Evolutionary conservation across 2,797 vertebrate species (phyloP).

Genomic region (Hypotaenidia okinawae): DNA sequence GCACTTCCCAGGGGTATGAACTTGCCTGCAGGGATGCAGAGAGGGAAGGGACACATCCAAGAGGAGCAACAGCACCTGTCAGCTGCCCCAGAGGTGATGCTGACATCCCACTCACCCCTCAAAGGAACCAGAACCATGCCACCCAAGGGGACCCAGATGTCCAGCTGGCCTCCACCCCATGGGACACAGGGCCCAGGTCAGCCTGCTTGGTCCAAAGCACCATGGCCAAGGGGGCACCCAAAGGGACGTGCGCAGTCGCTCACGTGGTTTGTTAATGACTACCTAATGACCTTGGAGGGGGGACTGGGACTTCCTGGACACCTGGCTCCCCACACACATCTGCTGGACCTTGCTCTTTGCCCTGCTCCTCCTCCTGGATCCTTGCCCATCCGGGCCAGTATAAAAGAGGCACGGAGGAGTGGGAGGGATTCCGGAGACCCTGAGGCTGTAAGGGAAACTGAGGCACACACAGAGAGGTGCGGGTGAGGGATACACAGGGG

Average conservation of each 20-base stretch:
- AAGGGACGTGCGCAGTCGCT: rapidly evolving
- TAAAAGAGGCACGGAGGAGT: not conserved
- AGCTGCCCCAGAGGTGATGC: not conserved
- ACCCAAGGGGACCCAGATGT: not conserved
- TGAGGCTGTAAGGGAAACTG: not conserved
- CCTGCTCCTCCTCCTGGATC: slow-evolving; percentile 38
- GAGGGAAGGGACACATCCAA: not conserved
- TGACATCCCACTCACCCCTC: not conserved
- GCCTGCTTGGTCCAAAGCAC: not conserved
- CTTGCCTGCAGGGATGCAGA: not conserved
- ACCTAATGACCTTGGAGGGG: slow-evolving; percentile 34
- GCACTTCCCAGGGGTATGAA: not conserved
- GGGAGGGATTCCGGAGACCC: slow-evolving; percentile 8
- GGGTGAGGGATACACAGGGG: not conserved
- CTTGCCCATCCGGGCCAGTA: slow-evolving; percentile 21
- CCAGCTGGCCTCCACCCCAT: not conserved
- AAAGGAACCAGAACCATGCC: not conserved
- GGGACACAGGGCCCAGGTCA: not conserved
- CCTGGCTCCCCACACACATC: not conserved
- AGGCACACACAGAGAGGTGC: not conserved
- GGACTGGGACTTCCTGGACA: not conserved
- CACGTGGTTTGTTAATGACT: slow-evolving; percentile 11
- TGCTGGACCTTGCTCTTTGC: slow-evolving; percentile 33
- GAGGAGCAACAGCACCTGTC: not conserved
- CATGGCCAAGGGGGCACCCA: not conserved